Percentiles rank a stretch among this genome's conserved stretches.
These are phyloP conservation scores for Neostethus bicornis DNA, from an alignment of 2,797 vertebrate genomes.

Conservation along the genomic window DNA sequence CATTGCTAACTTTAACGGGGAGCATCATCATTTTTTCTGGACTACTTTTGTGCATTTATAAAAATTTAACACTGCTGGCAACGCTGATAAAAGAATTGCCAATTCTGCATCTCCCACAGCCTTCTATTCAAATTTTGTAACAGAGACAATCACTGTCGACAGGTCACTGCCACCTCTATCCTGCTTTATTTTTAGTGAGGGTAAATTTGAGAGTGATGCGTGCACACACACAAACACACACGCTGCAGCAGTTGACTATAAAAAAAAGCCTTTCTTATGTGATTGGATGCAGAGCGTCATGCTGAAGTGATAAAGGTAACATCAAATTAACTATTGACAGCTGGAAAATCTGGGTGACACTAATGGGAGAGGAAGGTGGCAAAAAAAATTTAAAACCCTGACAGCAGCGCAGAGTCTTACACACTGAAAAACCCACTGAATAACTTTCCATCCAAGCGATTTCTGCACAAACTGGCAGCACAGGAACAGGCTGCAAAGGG, in stretches of 20 bases:
- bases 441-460: slow-evolving; percentile 1
- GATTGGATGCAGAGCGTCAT: slow-evolving; percentile 43
- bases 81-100: slow-evolving; percentile 29
- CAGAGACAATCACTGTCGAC: slow-evolving; percentile 53
- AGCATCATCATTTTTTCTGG: background rate
- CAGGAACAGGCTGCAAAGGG: background rate
- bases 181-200: slow-evolving; percentile 68
- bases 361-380: slow-evolving; percentile 35
- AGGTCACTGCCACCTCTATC: slow-evolving; percentile 61
- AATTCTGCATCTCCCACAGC: slow-evolving; percentile 32
- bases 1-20: background rate
- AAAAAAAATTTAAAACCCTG: slow-evolving; percentile 30
- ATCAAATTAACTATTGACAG: slow-evolving; percentile 65
- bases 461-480: slow-evolving; percentile 5
- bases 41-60: slow-evolving; percentile 3
- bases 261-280: slow-evolving; percentile 59
- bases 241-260: slow-evolving; percentile 27
- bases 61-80: slow-evolving; percentile 1
- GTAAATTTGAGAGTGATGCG: slow-evolving; percentile 56
- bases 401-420: slow-evolving; percentile 32
- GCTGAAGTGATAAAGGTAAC: slow-evolving; percentile 55
- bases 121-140: slow-evolving; percentile 52
- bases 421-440: slow-evolving; percentile 7
- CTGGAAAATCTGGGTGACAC: slow-evolving; percentile 58
- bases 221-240: slow-evolving; percentile 15